Evolutionary conservation across 2,888 invertebrate species (phyloP), one percentile per base, ranked within the genome.

Genomic region (Scrobipalpa atriplicella): DNA sequence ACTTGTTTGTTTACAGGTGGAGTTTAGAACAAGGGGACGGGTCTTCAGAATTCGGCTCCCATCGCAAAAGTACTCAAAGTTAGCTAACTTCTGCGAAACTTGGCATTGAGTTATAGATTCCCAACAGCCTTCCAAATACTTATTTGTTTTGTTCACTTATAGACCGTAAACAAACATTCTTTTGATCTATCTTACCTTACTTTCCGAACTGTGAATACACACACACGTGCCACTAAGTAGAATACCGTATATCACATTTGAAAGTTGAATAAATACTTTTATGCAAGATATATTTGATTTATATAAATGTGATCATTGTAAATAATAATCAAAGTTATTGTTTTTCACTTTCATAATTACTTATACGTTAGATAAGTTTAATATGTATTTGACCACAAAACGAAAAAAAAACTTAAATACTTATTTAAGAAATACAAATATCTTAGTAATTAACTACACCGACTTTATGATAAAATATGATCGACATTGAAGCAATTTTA

Each of bases 21-120:
- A 87, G 78, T 85, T 84, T 80, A 79, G 81, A 85, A 83, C 82
- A 83, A 79, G 79, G 74, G 81, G 86, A 86, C 82, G 83, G 83
- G 79, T 81, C 83, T 82, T 83, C 81, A 80, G 78, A 78, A 83
- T 83, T 81, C 80, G 80, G 81, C 80, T 80, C 84, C 83, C 83
- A 77, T 73, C 75, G 78, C 84, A 83, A 77, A 83, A 81, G 83
- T 87, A 87, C 85, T 86, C 86, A 79, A 82, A 90, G 86, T 90
- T 88, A 72, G 74, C 80, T 68, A 91, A 90, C 86, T 92, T 86
- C 70, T 58, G 78, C 72, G 72, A 83, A 91, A 91, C 87, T 91
- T 89, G 85, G 86, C 90, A 92, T 89, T 90, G 89, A 91, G 91
- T 92, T 92, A 92, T 92, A 89, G 90, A 92, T 90, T 90, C 85